Base-by-base conservation (phyloP, 37 sponge, comb jelly and placozoan genomes). In the Haliclona indistincta region DNA sequence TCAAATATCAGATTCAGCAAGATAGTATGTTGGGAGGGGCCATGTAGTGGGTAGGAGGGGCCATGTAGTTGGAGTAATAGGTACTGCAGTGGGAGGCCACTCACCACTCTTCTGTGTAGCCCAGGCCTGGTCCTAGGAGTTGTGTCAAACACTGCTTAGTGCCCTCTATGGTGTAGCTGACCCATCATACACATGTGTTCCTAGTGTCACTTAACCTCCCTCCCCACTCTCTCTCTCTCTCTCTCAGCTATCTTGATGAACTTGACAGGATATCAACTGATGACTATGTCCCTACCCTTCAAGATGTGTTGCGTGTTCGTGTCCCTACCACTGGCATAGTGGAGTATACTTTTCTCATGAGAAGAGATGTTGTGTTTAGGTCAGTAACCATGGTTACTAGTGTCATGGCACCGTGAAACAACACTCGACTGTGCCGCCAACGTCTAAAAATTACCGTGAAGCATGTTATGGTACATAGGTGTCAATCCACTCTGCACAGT, bases 1-100 rank as follows among this genome's bases (percentile, higher is more conserved):
- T 68, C 99, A 98, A 51, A 80, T 95, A 26, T 89, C 95, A 32
- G 95, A 98, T 43, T 98, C 95, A 13, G 88, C 93, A 17, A 92
- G 89, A 86, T 94, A 97, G 92, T 97, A 63, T 70, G 79, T 56
- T 20, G 17, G 28, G 26, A 47, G 51, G 6, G 29, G 61, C 7
- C 25, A 32, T 58, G 15, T 58, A 5, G 29, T 10, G 29, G 13
- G n/a, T n/a, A n/a, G n/a, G n/a, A n/a, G n/a, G n/a, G n/a, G n/a
- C n/a, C n/a, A n/a, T n/a, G n/a, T n/a, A n/a, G n/a, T n/a, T n/a
- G n/a, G n/a, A n/a, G n/a, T n/a, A n/a, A n/a, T n/a, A n/a, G n/a
- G n/a, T n/a, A n/a, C n/a, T n/a, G n/a, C n/a, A n/a, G n/a, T n/a
- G n/a, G n/a, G n/a, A n/a, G n/a, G n/a, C n/a, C n/a, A n/a, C n/a